Conservation (phyloP, 2,797 vertebrate species). For the Schizopygopsis pylzovi region DNA sequence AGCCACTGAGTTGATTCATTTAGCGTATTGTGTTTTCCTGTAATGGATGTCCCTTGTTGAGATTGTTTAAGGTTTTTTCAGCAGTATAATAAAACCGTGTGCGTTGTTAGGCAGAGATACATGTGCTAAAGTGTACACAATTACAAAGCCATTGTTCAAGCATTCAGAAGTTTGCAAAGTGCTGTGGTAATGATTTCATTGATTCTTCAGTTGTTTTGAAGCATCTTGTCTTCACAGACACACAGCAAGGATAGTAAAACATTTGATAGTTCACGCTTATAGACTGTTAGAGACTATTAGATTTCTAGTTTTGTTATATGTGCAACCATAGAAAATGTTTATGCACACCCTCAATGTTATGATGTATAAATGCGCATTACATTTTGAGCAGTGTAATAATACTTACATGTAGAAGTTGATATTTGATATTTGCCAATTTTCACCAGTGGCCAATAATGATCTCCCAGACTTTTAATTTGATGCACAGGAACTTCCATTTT, state of each 20-base stretch:
- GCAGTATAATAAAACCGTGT: conserved; percentile 75
- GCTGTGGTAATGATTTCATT: neutral
- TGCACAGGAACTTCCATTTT: neutral
- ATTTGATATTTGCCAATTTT: neutral
- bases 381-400: neutral
- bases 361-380: neutral
- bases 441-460: neutral
- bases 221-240: neutral
- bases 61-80: conserved; percentile 72
- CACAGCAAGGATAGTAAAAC: conserved; percentile 11
- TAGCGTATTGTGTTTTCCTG: conserved; percentile 76
- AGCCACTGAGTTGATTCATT: conserved; percentile 79
- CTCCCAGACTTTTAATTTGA: neutral
- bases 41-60: conserved; percentile 81
- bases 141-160: conserved; percentile 14
- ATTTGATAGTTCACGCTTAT: neutral
- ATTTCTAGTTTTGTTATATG: neutral
- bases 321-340: conserved; percentile 2
- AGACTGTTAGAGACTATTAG: neutral
- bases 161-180: conserved; percentile 19
- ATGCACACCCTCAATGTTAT: neutral
- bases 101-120: conserved; percentile 24
- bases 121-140: conserved; percentile 28
- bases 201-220: conserved; percentile 14
- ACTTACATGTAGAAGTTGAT: neutral